Evolutionary conservation across 2,888 invertebrate genomes (phyloP).

Genomic region (Blera fallax): DNA sequence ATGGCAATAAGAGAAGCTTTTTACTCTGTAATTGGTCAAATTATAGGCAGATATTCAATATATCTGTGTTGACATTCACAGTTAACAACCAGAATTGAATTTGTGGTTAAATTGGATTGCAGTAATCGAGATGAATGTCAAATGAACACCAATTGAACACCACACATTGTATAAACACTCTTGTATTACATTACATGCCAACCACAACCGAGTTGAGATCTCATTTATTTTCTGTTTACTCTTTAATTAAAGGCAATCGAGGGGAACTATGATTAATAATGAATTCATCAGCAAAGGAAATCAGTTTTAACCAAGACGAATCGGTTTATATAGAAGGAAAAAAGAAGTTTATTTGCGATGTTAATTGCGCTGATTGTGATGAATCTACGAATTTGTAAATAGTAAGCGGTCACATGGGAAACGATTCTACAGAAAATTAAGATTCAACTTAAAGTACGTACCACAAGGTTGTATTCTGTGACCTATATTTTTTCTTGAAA

Average conservation of each 20-base stretch:
- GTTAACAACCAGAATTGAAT: constrained; percentile 12
- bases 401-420: too few relatives aligned
- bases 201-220: not conserved
- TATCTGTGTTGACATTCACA: constrained; percentile 7
- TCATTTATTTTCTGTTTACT: constrained; percentile 23
- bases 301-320: constrained; percentile 1
- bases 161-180: not conserved
- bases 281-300: not conserved
- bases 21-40: not conserved
- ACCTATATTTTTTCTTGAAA: too few relatives aligned
- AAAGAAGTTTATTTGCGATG: not conserved
- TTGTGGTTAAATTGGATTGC: constrained; percentile 14
- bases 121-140: constrained; percentile 2
- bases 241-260: constrained; percentile 26
- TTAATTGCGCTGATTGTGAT: constrained; percentile 8
- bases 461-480: too few relatives aligned
- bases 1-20: not conserved
- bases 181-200: not conserved
- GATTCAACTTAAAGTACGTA: too few relatives aligned
- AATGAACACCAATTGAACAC: not conserved
- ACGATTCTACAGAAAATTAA: too few relatives aligned
- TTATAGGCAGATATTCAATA: constrained; percentile 3
- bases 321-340: not conserved
- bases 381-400: not conserved
- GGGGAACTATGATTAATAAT: not conserved